A percentile compares a stretch with the other conserved stretches of the same genome.
These are phyloP conservation scores for Boloria euphrosyne DNA, from an alignment of 2,888 invertebrate species.

Conservation along the genomic window DNA sequence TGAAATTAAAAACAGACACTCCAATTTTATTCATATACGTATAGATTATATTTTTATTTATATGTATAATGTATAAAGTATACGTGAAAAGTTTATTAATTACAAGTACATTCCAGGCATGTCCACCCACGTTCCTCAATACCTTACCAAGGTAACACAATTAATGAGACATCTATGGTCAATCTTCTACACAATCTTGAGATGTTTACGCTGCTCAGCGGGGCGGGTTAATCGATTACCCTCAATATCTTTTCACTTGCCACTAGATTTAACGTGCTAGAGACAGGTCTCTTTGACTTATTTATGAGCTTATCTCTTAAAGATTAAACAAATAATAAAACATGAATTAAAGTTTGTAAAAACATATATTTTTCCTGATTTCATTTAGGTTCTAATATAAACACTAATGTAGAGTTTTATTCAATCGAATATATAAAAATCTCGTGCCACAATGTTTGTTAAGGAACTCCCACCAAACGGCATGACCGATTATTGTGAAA, in stretches of 20 bases:
- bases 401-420: too few species aligned
- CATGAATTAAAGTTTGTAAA: too few species aligned
- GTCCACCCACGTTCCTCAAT: background rate
- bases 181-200: slow-evolving; percentile 22
- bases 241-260: slow-evolving; percentile 31
- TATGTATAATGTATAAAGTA: background rate
- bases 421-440: too few species aligned
- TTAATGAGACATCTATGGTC: slow-evolving; percentile 17
- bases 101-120: background rate
- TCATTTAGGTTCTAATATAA: too few species aligned
- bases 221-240: slow-evolving; percentile 39
- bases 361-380: too few species aligned
- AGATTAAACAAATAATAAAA: background rate
- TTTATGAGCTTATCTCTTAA: slow-evolving; percentile 17
- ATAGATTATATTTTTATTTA: too few species aligned
- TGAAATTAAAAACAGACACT: too few species aligned
- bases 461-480: too few species aligned
- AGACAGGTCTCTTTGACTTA: slow-evolving; percentile 18
- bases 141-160: slow-evolving; percentile 6
- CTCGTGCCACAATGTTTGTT: too few species aligned
- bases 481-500: too few species aligned
- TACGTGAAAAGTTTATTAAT: background rate
- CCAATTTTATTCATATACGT: too few species aligned
- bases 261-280: slow-evolving; percentile 32
- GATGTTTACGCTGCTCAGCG: slow-evolving; percentile 32